Evolutionary conservation across 1,140 invertebrate species (phyloP), one percentile per base, ranked within the genome.

Genomic region (Artemia franciscana): DNA sequence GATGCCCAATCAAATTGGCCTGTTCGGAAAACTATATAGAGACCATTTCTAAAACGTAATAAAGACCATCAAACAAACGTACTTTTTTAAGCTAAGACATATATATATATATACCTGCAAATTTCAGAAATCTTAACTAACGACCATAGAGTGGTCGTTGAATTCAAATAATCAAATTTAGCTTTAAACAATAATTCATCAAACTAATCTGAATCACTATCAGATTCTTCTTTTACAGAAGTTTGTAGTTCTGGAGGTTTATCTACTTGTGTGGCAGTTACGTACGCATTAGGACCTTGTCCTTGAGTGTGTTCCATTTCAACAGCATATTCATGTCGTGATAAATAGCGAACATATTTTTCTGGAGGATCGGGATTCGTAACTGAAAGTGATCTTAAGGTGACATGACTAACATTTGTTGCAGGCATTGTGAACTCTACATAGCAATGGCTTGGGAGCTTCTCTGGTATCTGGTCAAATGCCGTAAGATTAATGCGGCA

Each of bases 341-440:
- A 91, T 62, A 97, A 79, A 74, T 98, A 95, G 65, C 90, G 80
- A 5, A 98, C 93, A 76, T 95, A 98, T 77, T 98, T 98, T 75
- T 99, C 95, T 4, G 95, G 94, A 9, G 94, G 91, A 69, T 91
- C 86, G 67, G 84, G 86, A 66, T 86, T 85, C 68, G 85, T 82
- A 63, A 97, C 83, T 65, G 91, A 91, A 24, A 98, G 89, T 62
- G 91, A 96, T 66, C 95, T 80, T 64, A 95, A 86, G 18, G 93
- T 95, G 57, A 91, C 93, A 73, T 98, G 92, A 24, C 89, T 94
- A 59, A 94, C 90, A 71, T 94, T 93, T 27, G 94, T 95, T 59
- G 91, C 86, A 24, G 96, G 94, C 94, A 98, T 98, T 18, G 91
- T 97, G 74, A 98, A 98, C 72, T 98, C 91, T 5, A 98, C 90